Evolutionary conservation across 2,113 vertebrate genomes (phyloP), one percentile per base, ranked within the genome.

Genomic region (Isichthys henryi): DNA sequence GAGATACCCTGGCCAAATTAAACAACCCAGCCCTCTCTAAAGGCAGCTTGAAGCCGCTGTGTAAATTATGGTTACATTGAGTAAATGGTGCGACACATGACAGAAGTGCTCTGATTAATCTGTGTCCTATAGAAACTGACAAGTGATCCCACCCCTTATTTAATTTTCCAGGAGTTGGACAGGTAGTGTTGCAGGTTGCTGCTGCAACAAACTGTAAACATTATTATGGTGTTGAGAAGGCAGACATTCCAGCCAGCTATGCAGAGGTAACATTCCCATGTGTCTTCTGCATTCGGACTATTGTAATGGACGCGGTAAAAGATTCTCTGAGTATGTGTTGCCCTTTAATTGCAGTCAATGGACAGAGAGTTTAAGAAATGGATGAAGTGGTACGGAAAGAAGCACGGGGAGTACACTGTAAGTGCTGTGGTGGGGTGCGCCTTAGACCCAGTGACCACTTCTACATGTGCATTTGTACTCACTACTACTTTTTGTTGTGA

Each of bases 371-470:
- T 99, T 95, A 97, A 97, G 93, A 98, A 98, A 93, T 99, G 98
- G 98, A 99, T 99, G 98, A 99, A 97, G 93, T 99, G 98, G 98
- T 99, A 99, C 94, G 98, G 98, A 90, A 99, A 99, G 95, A 99
- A 99, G 94, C 98, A 99, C 31, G 98, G 98, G 90, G 98, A 99
- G 93, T 99, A 99, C 97, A 99, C 49, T 15, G 53, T 85, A 53
- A 45, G 80, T 58, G n/a, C 46, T 50, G 23, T 13, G 1, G 7
- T 50, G 43, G 1, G 49, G 3, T 82, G 9, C 13, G 52, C 83
- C 53, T 3, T 58, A 39, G 84, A 88, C n/a, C 85, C 11, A 3
- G 43, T 88, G 39, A 87, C 46, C 53, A 49, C 48, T 35, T 87
- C 53, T 35, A 19, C 35, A 4, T 66, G 45, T 66, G 88, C 39